Percentiles rank a stretch among this genome's conserved stretches.
These are phyloP conservation scores for Thunnus albacares DNA, from an alignment of 2,797 vertebrate species.

Conservation along the genomic window DNA sequence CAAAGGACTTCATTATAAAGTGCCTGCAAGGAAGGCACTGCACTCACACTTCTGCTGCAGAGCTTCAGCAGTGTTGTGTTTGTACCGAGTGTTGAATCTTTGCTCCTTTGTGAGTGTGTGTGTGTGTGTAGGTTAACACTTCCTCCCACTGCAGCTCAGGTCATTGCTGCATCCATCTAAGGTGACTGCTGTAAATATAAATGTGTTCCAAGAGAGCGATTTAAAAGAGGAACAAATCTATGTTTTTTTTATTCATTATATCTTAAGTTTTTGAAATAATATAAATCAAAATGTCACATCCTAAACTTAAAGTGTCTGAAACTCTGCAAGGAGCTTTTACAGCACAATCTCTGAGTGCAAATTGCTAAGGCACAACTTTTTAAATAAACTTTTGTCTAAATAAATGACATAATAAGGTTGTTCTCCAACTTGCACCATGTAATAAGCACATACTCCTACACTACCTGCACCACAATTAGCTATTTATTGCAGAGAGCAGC, in stretches of 20 bases:
- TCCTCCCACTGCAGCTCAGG: conserved; percentile 40
- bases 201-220: conserved; percentile 9
- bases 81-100: not conserved
- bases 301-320: not conserved
- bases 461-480: conserved; percentile 69
- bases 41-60: conserved; percentile 6
- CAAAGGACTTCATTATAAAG: conserved; percentile 33
- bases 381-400: conserved; percentile 33
- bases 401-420: conserved; percentile 37
- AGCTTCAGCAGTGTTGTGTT: not conserved
- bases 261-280: not conserved
- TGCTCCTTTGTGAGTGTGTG: not conserved
- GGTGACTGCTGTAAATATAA: conserved; percentile 30
- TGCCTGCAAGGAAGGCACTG: conserved; percentile 33
- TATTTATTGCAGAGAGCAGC: conserved; percentile 67
- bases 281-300: not conserved
- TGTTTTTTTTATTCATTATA: not conserved
- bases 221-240: conserved; percentile 7
- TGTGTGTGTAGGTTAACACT: conserved; percentile 21
- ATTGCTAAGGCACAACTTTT: conserved; percentile 17
- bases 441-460: conserved; percentile 67
- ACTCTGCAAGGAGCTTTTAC: not conserved
- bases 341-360: not conserved
- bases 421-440: conserved; percentile 52
- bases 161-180: conserved; percentile 21